Percentiles rank a stretch among this genome's conserved stretches.
These are phyloP conservation scores for Lithophane leautieri DNA, from an alignment of 2,888 invertebrate genomes.

Conservation along the genomic window DNA sequence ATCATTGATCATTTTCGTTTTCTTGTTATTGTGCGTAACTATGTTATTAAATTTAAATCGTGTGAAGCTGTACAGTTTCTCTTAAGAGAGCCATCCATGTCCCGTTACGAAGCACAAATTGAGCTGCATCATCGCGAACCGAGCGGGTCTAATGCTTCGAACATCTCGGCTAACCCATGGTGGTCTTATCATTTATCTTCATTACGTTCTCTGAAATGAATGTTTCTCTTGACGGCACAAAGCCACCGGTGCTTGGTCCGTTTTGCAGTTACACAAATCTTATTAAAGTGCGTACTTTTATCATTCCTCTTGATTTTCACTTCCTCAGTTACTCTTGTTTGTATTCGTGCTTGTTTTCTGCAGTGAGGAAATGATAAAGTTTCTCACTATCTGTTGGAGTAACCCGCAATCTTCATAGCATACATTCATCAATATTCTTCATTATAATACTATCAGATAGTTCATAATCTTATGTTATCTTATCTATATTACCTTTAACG, in stretches of 20 bases:
- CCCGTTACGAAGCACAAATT: conserved; percentile 57
- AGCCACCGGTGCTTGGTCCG: conserved; percentile 19
- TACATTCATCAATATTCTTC: conserved; percentile 34
- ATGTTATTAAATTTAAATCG: conserved; percentile 49
- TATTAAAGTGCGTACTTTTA: conserved; percentile 8
- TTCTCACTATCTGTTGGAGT: conserved; percentile 5
- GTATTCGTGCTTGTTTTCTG: neutral
- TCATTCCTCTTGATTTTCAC: conserved; percentile 12
- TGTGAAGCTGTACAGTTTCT: conserved; percentile 52
- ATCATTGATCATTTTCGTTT: conserved; percentile 44
- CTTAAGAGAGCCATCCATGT: conserved; percentile 32
- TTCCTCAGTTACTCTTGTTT: conserved; percentile 14
- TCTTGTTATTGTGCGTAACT: conserved; percentile 41
- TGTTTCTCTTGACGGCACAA: conserved; percentile 23
- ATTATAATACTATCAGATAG: conserved; percentile 27
- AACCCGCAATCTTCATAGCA: conserved; percentile 23
- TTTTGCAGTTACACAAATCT: conserved; percentile 30
- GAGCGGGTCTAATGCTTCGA: conserved; percentile 23
- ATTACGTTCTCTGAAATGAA: conserved; percentile 35
- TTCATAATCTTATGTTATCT: conserved; percentile 45
- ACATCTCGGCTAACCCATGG: conserved; percentile 22
- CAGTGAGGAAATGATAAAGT: conserved; percentile 22
- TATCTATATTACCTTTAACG: conserved; percentile 42
- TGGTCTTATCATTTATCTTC: conserved; percentile 51
- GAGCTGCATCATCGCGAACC: conserved; percentile 51